A percentile compares a stretch with the other conserved stretches of the same genome.
These are phyloP conservation scores for Brevimyrus niger DNA, from an alignment of 2,113 vertebrate species.

Conservation along the genomic window DNA sequence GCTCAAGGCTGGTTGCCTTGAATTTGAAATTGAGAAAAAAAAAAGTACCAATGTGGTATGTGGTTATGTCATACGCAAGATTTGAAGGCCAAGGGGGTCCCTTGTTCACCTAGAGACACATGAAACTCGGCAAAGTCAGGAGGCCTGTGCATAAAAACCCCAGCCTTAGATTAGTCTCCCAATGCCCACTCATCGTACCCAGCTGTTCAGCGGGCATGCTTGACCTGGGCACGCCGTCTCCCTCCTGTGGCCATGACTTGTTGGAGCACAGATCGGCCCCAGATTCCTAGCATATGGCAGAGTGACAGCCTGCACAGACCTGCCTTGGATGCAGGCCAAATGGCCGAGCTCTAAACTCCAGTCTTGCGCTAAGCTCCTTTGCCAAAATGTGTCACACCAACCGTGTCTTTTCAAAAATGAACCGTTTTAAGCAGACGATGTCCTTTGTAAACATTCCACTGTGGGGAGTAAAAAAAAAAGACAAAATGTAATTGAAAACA, in stretches of 20 bases:
- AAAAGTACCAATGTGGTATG: background rate
- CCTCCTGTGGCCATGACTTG: background rate
- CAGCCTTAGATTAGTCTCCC: background rate
- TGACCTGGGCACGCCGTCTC: background rate
- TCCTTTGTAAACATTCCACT: background rate
- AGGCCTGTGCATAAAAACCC: background rate
- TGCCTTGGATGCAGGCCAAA: background rate
- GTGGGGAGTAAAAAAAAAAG: background rate
- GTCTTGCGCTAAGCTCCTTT: background rate
- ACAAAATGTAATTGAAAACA: background rate
- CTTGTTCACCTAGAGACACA: background rate
- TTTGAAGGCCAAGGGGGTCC: background rate
- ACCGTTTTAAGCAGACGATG: background rate
- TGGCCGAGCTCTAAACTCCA: background rate
- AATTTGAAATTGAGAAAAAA: background rate
- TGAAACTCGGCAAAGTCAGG: background rate
- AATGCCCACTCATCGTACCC: background rate
- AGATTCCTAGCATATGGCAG: background rate
- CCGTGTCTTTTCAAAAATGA: background rate
- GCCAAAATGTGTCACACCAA: background rate
- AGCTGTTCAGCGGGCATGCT: background rate
- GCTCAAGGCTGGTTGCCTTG: background rate
- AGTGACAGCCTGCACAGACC: background rate
- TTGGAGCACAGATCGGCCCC: background rate
- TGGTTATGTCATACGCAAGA: background rate